Evolutionary conservation across 2,113 vertebrate species (phyloP), one percentile per base, ranked within the genome.

Genomic region (Pao palembangensis): DNA sequence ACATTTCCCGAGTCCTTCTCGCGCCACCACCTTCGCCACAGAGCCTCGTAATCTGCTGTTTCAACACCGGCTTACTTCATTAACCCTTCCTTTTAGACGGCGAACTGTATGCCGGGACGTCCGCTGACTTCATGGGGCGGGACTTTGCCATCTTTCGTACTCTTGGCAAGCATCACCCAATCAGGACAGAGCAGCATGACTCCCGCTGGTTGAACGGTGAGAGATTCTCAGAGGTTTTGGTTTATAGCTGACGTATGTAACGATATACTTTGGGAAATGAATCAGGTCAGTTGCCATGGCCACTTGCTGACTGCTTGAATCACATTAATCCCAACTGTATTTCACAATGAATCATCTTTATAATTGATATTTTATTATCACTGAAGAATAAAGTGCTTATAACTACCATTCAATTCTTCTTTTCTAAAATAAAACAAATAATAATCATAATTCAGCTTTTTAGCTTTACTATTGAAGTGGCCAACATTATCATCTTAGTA

Each of bases 141-240:
- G 97, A 99, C 76, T 99, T 98, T 84, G 97, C 97, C 61, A 97
- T 99, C 82, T 99, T 98, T 88, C 93, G 97, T 61, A 99, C 97
- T 38, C 90, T 99, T 47, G 97, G 97, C 48, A 92, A 92, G 65
- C 96, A 99, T 80, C 97, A 99, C 70, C 95, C 97, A 67, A 98
- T 99, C 88, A 91, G 97, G 78, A 99, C 97, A 0, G 97, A 99
- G 82, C 97, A 99, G 80, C 97, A 99, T 3, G 97, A 99, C 71
- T 99, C 97, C 50, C 88, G 97, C 20, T 99, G 97, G 97, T 90
- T 99, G 31, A 99, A 98, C 59, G 97, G 97, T 99, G 90, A 85
- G 92, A 85, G 71, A 69, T 8, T 15, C 23, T 42, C 46, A 3
- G 20, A 44, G 11, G 59, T 50, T 19, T 49, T 34, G 0, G 11